phyloP scores from a whole-genome alignment of 64 coral and sea anemone species.

The Catalaphyllia jardinei region DNA sequence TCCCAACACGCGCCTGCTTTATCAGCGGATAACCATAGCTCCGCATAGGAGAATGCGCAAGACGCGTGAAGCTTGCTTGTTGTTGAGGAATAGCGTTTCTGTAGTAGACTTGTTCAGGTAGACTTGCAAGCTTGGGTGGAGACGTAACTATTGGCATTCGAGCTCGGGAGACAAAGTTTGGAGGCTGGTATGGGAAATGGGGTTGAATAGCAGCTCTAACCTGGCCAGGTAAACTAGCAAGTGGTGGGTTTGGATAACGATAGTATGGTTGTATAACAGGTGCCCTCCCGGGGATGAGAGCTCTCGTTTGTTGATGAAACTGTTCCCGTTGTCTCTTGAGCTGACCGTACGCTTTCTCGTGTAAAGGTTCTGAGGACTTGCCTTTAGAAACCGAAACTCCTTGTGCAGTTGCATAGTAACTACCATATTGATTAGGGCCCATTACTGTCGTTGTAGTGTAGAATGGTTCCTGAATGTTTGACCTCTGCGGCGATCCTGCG shows the following conservation, averaged over 20 bases:
- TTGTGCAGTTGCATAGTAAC: neutral
- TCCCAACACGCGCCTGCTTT: neutral
- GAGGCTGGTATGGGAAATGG: neutral
- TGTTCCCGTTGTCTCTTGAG: conserved; percentile 23
- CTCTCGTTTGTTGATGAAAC: conserved; percentile 41
- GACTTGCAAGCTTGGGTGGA: neutral
- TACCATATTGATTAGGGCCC: neutral
- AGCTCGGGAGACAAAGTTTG: neutral
- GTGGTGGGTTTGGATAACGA: conserved; percentile 21
- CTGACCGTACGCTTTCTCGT: conserved; percentile 22
- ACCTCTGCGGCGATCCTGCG: neutral
- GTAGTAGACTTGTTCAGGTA: conserved; percentile 1
- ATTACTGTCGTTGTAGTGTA: neutral
- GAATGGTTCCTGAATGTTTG: conserved; percentile 13
- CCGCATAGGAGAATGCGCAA: neutral
- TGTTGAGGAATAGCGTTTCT: conserved; percentile 17
- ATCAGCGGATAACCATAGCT: conserved; percentile 1
- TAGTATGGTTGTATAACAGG: neutral
- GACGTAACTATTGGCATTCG: neutral
- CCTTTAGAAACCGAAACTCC: neutral
- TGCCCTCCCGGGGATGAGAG: conserved; percentile 25
- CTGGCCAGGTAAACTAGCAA: neutral
- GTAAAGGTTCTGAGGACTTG: conserved; percentile 5
- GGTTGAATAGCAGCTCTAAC: neutral
- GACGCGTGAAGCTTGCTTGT: neutral